Evolutionary conservation across 2,797 vertebrate species (phyloP).

Genomic region (Tangara arthus): DNA sequence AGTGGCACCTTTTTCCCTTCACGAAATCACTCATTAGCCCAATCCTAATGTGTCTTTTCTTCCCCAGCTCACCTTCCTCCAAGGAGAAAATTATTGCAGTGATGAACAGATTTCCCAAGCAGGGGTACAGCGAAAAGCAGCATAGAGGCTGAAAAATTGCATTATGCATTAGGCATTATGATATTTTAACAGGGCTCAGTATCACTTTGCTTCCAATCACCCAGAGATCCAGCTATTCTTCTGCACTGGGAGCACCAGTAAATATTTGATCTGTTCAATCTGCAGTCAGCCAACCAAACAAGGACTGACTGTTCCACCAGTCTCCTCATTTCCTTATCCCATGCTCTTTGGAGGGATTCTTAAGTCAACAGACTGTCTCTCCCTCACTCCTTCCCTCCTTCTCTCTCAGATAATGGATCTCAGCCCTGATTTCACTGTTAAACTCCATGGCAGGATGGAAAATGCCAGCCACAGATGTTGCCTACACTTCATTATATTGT

Average conservation of each 20-base stretch:
- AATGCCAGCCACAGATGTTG: neutral
- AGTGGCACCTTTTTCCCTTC: neutral
- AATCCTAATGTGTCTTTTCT: neutral
- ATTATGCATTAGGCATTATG: constrained; percentile 44
- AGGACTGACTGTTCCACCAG: constrained; percentile 32
- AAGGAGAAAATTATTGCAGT: neutral
- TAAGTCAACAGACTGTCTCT: constrained; percentile 16
- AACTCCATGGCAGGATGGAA: neutral
- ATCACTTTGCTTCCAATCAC: constrained; percentile 24
- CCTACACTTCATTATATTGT: neutral
- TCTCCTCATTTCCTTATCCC: constrained; percentile 49
- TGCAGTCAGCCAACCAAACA: constrained; percentile 31
- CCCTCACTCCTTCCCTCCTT: neutral
- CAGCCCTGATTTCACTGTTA: neutral
- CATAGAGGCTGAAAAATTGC: neutral
- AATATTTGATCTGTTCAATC: constrained; percentile 60
- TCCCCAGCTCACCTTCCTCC: neutral
- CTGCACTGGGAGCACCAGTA: constrained; percentile 26
- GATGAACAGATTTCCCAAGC: constrained; percentile 11
- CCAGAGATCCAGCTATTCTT: constrained; percentile 26
- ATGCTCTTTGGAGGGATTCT: constrained; percentile 30
- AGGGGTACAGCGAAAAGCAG: neutral
- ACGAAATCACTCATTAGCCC: neutral
- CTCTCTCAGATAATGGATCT: neutral
- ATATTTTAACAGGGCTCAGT: constrained; percentile 17